Evolutionary conservation across 2,113 vertebrate genomes (phyloP).

Genomic region (Anarrhichthys ocellatus): DNA sequence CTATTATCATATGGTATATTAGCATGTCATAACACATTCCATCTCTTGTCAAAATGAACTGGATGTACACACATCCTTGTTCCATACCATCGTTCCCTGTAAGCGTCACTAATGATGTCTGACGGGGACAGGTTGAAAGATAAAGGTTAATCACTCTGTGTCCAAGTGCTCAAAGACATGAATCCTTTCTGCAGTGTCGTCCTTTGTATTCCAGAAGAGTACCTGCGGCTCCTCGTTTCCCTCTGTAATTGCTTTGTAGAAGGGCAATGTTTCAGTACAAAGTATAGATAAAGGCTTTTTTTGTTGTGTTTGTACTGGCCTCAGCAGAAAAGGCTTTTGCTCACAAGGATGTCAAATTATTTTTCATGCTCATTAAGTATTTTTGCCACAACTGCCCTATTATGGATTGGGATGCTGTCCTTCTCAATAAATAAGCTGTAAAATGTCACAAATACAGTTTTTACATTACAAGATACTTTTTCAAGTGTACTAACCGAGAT

Average conservation of each 20-base stretch:
- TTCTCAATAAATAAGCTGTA: not conserved
- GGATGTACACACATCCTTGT: slow-evolving; percentile 13
- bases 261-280: slow-evolving; percentile 48
- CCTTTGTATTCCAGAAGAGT: slow-evolving; percentile 69
- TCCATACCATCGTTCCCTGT: slow-evolving; percentile 39
- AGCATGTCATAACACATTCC: not conserved
- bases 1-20: not conserved
- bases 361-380: slow-evolving; percentile 24
- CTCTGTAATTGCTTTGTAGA: slow-evolving; percentile 60
- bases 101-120: slow-evolving; percentile 69
- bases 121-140: slow-evolving; percentile 65
- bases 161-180: slow-evolving; percentile 53
- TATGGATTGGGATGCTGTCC: not conserved
- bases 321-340: slow-evolving; percentile 17
- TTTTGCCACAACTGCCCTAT: slow-evolving; percentile 8
- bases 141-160: slow-evolving; percentile 78
- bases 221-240: slow-evolving; percentile 41
- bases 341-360: slow-evolving; percentile 33
- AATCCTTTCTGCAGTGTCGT: slow-evolving; percentile 41
- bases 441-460: not conserved
- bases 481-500: not conserved
- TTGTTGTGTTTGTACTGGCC: slow-evolving; percentile 45
- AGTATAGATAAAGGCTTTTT: slow-evolving; percentile 54
- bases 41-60: slow-evolving; percentile 11
- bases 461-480: not conserved